These are phyloP conservation scores for Capreolus pygargus DNA, from an alignment of 2,113 vertebrate species.

Conservation along the genomic window DNA sequence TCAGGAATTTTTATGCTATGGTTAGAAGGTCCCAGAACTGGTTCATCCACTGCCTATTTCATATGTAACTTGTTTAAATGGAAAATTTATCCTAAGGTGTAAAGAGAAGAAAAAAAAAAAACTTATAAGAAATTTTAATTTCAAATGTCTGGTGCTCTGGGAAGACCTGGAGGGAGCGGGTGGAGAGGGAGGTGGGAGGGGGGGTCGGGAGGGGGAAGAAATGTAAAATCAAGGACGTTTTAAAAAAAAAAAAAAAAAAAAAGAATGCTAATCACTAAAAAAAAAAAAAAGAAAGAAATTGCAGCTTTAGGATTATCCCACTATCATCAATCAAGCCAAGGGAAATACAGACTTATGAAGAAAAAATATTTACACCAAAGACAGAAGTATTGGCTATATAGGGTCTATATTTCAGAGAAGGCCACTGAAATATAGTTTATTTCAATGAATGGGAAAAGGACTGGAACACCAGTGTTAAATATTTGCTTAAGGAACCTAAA, in stretches of 20 bases:
- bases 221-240: too few relatives aligned
- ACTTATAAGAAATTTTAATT: not conserved
- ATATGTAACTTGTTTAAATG: not conserved
- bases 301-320: not conserved
- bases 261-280: too few relatives aligned
- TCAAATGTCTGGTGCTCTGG: not conserved
- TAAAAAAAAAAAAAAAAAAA: too few relatives aligned
- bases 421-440: not conserved
- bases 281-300: too few relatives aligned
- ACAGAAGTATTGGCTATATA: not conserved
- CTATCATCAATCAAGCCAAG: not conserved
- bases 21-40: not conserved
- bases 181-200: too few relatives aligned
- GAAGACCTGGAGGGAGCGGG: too few relatives aligned
- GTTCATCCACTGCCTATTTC: not conserved
- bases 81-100: not conserved
- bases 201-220: too few relatives aligned
- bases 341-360: not conserved
- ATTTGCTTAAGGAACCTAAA: not conserved
- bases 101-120: not conserved
- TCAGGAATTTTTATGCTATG: not conserved
- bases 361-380: not conserved
- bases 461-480: not conserved
- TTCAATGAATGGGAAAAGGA: not conserved
- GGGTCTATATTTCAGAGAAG: not conserved